Conservation (phyloP, 2,113 vertebrate genomes). For the Lonchura striata region DNA sequence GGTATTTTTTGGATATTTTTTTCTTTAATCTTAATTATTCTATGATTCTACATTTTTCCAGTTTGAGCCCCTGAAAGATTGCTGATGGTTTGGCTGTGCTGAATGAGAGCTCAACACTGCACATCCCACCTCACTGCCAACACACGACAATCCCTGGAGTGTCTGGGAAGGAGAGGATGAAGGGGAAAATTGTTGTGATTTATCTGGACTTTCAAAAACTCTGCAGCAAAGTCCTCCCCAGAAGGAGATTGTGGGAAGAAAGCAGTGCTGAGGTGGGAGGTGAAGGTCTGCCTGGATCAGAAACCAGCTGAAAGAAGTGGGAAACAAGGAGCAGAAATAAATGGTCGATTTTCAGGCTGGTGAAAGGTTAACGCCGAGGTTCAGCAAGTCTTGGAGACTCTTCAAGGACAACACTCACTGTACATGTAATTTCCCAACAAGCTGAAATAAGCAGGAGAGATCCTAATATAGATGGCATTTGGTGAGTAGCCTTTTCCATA, state of each 20-base stretch:
- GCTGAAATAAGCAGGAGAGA: slow-evolving; percentile 49
- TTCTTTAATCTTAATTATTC: neutral
- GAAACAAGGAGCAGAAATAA: slow-evolving; percentile 48
- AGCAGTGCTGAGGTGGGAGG: neutral
- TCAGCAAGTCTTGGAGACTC: slow-evolving; percentile 9
- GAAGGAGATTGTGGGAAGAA: neutral
- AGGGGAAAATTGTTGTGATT: neutral
- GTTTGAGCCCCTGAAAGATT: neutral
- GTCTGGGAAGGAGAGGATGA: neutral
- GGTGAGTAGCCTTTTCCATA: slow-evolving; percentile 34
- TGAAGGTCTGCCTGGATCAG: neutral
- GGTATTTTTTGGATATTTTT: neutral
- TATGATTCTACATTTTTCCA: neutral
- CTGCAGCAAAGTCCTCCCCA: neutral
- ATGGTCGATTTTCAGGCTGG: neutral
- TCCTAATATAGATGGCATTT: slow-evolving; percentile 65
- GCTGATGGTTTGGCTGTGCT: neutral
- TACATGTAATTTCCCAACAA: slow-evolving; percentile 52
- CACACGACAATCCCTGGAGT: neutral
- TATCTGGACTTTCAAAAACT: neutral
- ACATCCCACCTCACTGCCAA: neutral
- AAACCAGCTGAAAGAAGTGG: neutral
- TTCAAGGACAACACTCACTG: slow-evolving; percentile 41
- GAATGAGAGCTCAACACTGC: neutral
- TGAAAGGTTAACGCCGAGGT: slow-evolving; percentile 31